These are phyloP conservation scores for Allolobophora icterica DNA, from an alignment of 2,888 invertebrate genomes.

Conservation along the genomic window DNA sequence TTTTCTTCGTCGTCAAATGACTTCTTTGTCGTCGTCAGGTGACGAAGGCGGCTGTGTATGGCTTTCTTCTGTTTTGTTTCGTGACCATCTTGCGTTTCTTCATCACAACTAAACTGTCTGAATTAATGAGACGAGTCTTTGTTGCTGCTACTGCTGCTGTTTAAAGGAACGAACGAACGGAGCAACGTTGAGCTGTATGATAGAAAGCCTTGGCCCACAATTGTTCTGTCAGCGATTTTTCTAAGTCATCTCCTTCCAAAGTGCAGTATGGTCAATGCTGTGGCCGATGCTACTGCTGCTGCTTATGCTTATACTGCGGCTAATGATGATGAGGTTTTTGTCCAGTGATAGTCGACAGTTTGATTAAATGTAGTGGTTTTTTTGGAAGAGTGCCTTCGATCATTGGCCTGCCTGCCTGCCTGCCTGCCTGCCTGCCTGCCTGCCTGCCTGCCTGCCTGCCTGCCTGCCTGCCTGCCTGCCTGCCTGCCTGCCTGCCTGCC, in stretches of 20 bases:
- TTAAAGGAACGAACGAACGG: background rate
- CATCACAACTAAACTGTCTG: background rate
- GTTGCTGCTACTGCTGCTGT: background rate
- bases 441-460: background rate
- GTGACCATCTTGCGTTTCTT: background rate
- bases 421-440: constrained; percentile 13
- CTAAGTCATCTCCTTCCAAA: background rate
- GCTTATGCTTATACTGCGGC: no score
- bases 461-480: background rate
- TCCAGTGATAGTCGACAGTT: no score
- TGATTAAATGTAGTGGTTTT: no score
- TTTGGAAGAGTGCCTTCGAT: no score
- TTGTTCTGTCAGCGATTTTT: background rate
- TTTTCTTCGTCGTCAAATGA: no score
- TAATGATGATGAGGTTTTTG: no score
- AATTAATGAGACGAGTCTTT: background rate
- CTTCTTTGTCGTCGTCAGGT: no score
- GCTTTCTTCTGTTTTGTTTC: no score
- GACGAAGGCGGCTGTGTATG: no score
- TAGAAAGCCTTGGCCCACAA: background rate
- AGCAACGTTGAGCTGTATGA: background rate
- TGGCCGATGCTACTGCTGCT: background rate
- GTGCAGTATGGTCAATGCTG: background rate
- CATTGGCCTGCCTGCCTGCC: background rate
- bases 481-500: constrained; percentile 14